Base-by-base conservation (phyloP, 2,888 invertebrate genomes). In the Acanthosepion lycidas region DNA sequence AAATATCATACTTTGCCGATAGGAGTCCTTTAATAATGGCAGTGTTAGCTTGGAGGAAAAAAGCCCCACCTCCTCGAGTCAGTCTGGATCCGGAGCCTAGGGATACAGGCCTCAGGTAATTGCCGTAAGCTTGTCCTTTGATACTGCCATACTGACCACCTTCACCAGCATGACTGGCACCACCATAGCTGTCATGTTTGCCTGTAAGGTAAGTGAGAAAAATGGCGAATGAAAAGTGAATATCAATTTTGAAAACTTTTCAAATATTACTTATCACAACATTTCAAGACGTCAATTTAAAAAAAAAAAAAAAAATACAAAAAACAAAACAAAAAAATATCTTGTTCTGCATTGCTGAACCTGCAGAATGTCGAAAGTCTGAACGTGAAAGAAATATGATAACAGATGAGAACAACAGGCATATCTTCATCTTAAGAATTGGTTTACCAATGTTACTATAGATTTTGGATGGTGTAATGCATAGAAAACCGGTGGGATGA, bases 141-240 rank as follows among this genome's bases (percentile, higher is more conserved):
- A 48, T n/a, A 64, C 94, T 64, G 5, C 91, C 59, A n/a, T 91
- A 20, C 6, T 64, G 94, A 9, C 96, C 96, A 42, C 96, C 96
- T 93, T 96, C 95, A n/a, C 96, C 96, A 91, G 96, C 96, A 94
- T 96, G 96, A 91, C 96, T 95, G 51, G 96, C 95, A 78, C 96
- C 96, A 20, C 95, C 95, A 93, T 95, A 94, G 33, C 95, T 94
- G 23, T 94, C 93, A 55, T 94, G 49, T 91, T 95, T 96, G 55
- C 96, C 96, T 96, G 94, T 23, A 94, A 23, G 48, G n/a, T n/a
- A 78, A 78, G n/a, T 78, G 0, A 0, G 2, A 18, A n/a, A 49
- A n/a, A 94, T 3, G 78, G 59, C 55, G 33, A 48, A 28, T 55
- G 26, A 0, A 15, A 15, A 48, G 33, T 23, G n/a, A 23, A 59